phyloP scores from a whole-genome alignment of 2,797 vertebrate genomes.

The Anas georgica region DNA sequence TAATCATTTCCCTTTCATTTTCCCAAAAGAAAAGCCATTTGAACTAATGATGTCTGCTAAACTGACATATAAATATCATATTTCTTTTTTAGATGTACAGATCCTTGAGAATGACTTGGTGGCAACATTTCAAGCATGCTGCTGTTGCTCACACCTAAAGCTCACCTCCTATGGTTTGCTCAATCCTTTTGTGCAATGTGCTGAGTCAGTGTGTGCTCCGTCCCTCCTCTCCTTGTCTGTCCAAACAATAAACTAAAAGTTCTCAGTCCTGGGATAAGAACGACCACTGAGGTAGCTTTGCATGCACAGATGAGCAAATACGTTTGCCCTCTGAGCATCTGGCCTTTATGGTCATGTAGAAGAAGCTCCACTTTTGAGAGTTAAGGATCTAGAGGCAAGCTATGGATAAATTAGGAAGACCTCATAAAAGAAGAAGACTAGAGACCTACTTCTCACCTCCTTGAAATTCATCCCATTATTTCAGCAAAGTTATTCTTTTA shows the following conservation, averaged over 20 bases:
- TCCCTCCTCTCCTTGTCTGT: neutral
- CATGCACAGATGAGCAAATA: neutral
- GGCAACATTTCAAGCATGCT: neutral
- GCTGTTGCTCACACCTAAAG: accelerated
- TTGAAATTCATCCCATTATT: neutral
- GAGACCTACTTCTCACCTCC: neutral
- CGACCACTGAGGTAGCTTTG: neutral
- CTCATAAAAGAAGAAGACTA: neutral
- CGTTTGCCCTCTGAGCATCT: neutral
- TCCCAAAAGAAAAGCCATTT: neutral
- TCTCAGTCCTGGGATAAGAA: neutral
- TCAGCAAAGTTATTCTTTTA: neutral
- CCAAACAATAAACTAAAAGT: neutral
- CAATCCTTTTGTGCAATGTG: neutral
- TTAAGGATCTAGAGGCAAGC: neutral
- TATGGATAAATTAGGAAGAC: neutral
- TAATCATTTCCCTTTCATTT: neutral
- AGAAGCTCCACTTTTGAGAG: neutral
- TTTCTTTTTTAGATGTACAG: neutral
- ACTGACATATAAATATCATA: neutral
- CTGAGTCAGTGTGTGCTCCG: neutral
- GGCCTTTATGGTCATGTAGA: neutral
- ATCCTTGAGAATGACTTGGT: neutral
- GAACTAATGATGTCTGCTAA: neutral
- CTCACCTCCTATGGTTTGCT: neutral